Base-by-base conservation (phyloP, 2,797 vertebrate genomes). In the Oryzias sinensis region DNA sequence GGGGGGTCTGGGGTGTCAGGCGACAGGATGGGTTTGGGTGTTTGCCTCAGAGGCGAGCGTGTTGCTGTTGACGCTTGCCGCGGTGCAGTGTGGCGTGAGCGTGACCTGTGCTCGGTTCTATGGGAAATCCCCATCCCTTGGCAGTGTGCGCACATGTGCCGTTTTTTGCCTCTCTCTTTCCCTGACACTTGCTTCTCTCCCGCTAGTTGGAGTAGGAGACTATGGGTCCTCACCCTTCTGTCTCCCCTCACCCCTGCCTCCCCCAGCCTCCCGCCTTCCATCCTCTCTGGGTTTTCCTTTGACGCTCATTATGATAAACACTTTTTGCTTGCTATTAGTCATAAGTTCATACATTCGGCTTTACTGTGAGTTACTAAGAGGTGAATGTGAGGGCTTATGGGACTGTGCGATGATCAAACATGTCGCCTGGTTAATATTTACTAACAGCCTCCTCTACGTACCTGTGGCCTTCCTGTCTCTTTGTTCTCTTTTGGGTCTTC, bases 381-480 rank as follows among this genome's bases (percentile, higher is more conserved):
- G 94, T 0, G 93, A 95, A 68, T 92, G 94, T 11, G 91, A 94
- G 42, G 92, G 93, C 5, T 87, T 94, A 79, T 95, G 96, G 95
- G 96, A 97, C 86, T 95, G 95, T 0, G 91, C 93, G 72, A 95
- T 97, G 93, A 94, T 96, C 78, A 94, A 96, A 86, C 96, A 98
- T 0, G 93, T 98, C 49, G 95, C 96, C 77, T 96, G 96, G 95
- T 91, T 98, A 60, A 96, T 98, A 88, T 95, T 98, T 68, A 93
- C 93, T 46, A 95, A 98, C 20, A 95, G 96, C 59, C 92, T 98
- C 29, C 95, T 98, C 14, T 96, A 96, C 77, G 94, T 96, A 46
- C 96, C 97, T 0, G 95, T 98, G 71, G 97, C 96, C 73, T 97
- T 98, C 88, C 93, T 97, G 59, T 94, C 94, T 52, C 94, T 98